phyloP scores from a whole-genome alignment of 2,888 invertebrate genomes.

The Oxystoma pomonae region DNA sequence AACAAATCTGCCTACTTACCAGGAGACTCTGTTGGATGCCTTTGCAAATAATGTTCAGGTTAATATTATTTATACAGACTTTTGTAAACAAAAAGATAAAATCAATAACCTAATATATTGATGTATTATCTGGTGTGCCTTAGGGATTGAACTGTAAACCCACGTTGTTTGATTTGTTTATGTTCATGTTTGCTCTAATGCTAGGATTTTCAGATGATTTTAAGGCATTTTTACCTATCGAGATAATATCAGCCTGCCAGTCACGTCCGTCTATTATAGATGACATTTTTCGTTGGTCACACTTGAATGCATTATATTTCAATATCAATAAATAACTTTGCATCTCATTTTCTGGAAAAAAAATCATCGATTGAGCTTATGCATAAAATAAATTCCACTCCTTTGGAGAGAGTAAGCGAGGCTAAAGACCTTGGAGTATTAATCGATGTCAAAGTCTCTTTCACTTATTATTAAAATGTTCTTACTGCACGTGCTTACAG shows the following conservation, averaged over 20 bases:
- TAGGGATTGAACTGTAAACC: not conserved
- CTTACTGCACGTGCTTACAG: slow-evolving; percentile 4
- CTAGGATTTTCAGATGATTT: not conserved
- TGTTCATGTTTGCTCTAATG: not conserved
- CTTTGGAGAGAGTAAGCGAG: not conserved
- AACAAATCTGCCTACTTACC: not conserved
- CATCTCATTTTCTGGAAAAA: not conserved
- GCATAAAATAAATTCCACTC: not conserved
- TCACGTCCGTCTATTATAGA: not conserved
- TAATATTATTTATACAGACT: not conserved
- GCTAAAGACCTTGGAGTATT: not conserved
- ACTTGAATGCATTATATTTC: not conserved
- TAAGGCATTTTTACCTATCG: not conserved
- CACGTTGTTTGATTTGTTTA: not conserved
- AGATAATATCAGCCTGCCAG: not conserved
- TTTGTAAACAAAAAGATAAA: not conserved
- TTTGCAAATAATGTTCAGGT: not conserved
- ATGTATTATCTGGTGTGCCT: not conserved
- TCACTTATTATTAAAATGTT: not conserved
- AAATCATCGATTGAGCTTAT: not conserved
- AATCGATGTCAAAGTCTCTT: not conserved
- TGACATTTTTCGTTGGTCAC: not conserved
- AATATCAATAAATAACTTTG: not conserved
- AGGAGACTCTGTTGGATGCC: not conserved
- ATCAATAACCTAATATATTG: not conserved